These are phyloP conservation scores for Cariama cristata DNA, from an alignment of 2,113 vertebrate genomes.

Conservation along the genomic window DNA sequence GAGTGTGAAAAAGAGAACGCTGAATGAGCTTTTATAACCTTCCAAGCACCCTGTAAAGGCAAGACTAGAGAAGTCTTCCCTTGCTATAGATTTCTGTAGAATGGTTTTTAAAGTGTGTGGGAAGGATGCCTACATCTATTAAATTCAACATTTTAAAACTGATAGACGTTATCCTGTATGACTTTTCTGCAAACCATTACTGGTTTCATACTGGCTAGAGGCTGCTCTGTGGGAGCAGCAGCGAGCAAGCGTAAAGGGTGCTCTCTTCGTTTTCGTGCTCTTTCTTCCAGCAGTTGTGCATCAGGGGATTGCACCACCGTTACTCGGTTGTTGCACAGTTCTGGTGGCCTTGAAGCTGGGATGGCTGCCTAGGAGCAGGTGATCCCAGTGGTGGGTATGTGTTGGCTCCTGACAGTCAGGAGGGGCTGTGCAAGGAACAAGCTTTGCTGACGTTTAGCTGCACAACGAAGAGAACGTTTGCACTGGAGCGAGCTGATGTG, in stretches of 20 bases:
- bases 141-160: background rate
- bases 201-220: fast-evolving
- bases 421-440: background rate
- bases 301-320: fast-evolving
- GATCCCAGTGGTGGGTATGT: background rate
- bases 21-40: background rate
- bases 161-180: fast-evolving
- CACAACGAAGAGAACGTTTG: background rate
- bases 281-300: background rate
- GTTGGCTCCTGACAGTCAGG: background rate
- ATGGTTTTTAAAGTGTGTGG: background rate
- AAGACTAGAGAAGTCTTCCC: background rate
- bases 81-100: background rate
- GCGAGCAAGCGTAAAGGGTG: fast-evolving
- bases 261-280: fast-evolving
- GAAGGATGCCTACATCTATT: background rate
- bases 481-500: background rate
- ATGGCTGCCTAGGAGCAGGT: background rate
- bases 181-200: background rate
- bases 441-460: background rate
- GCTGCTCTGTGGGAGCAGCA: background rate
- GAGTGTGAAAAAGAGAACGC: background rate
- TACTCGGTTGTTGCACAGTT: background rate
- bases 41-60: background rate
- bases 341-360: background rate